Percentiles rank a stretch among this genome's conserved stretches.
Evolutionary conservation across 1,140 invertebrate species (phyloP).

Genomic region (Papilio polytes): DNA sequence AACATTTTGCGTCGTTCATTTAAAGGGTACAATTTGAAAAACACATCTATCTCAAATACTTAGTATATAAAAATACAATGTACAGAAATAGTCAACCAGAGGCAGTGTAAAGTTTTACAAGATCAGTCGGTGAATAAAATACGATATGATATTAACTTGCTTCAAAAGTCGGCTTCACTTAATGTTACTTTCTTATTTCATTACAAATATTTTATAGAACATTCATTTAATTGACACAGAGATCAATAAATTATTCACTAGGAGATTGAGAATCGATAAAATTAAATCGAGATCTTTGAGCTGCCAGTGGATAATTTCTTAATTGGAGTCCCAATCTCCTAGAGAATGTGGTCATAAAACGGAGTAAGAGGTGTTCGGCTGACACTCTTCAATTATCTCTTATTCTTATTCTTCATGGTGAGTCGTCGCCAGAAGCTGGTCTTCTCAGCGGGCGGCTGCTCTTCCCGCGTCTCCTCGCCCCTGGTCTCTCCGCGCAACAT

Average conservation of each 20-base stretch:
- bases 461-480: slow-evolving; percentile 80
- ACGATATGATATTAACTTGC: slow-evolving; percentile 1
- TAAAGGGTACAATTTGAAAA: not conserved
- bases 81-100: slow-evolving; percentile 19
- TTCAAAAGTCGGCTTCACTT: slow-evolving; percentile 21
- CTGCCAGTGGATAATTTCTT: slow-evolving; percentile 3
- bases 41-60: slow-evolving; percentile 1
- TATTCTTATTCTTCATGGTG: slow-evolving; percentile 88
- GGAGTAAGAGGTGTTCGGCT: slow-evolving; percentile 52
- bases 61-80: slow-evolving; percentile 26
- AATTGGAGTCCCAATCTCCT: slow-evolving; percentile 21
- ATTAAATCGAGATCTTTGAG: slow-evolving; percentile 34
- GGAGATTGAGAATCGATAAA: slow-evolving; percentile 28
- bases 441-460: slow-evolving; percentile 86
- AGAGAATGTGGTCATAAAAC: slow-evolving; percentile 46
- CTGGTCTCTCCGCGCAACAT: slow-evolving; percentile 87
- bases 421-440: slow-evolving; percentile 89
- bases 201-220: slow-evolving; percentile 12
- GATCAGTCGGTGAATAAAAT: slow-evolving; percentile 8
- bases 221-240: slow-evolving; percentile 33
- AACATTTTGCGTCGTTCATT: not conserved
- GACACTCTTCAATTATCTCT: slow-evolving; percentile 84
- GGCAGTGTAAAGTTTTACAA: slow-evolving; percentile 18
- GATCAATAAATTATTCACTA: slow-evolving; percentile 31
- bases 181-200: not conserved